Evolutionary conservation across 2,888 invertebrate species (phyloP).

Genomic region (Clunio marinus): DNA sequence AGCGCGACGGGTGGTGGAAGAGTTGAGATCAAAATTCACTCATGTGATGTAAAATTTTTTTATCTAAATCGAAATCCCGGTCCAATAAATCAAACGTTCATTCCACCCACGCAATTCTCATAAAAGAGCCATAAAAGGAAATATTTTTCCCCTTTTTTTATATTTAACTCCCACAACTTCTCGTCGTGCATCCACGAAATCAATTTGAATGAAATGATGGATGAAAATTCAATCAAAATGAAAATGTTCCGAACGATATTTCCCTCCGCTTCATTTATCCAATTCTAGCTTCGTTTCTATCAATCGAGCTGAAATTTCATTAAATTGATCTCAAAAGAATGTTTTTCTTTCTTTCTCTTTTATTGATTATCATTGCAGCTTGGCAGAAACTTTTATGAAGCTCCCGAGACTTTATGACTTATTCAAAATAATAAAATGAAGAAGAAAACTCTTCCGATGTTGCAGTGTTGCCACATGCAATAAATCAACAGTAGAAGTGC

Average conservation of each 20-base stretch:
- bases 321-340: not conserved
- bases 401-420: constrained; percentile 12
- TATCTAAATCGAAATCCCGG: too few species aligned
- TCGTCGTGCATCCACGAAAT: not conserved
- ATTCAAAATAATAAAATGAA: not conserved
- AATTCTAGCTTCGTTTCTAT: not conserved
- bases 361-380: not conserved
- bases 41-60: too few species aligned
- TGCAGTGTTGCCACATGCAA: not conserved
- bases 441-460: too few species aligned
- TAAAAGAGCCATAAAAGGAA: too few species aligned
- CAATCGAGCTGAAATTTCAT: constrained; percentile 13
- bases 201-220: constrained; percentile 29
- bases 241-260: not conserved
- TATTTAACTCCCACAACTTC: not conserved
- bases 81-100: too few species aligned
- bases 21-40: not conserved
- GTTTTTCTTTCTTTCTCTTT: too few species aligned
- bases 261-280: not conserved
- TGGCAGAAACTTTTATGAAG: not conserved
- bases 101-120: too few species aligned
- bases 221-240: constrained; percentile 27
- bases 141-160: too few species aligned
- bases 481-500: constrained; percentile 20
- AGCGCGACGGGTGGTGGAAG: not conserved